Evolutionary conservation across 2,113 vertebrate species (phyloP).

Genomic region (Elachura formosa): DNA sequence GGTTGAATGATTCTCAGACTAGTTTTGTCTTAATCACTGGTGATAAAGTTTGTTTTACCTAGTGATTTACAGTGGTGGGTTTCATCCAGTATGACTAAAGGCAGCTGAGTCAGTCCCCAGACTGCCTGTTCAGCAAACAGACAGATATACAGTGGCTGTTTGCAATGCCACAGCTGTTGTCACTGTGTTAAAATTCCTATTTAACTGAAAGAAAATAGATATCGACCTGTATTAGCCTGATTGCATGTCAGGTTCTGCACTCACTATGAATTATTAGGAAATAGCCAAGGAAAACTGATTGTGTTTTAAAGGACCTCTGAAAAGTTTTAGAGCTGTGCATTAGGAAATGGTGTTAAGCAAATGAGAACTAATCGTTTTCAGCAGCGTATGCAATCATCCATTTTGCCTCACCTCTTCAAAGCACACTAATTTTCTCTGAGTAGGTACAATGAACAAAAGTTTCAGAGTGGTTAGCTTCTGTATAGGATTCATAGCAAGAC

Average conservation of each 20-base stretch:
- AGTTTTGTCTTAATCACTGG: not conserved
- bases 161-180: constrained; percentile 40
- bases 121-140: not conserved
- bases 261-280: constrained; percentile 70
- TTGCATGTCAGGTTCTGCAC: constrained; percentile 57
- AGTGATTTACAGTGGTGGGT: not conserved
- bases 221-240: constrained; percentile 70
- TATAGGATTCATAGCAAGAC: not conserved
- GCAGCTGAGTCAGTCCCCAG: not conserved
- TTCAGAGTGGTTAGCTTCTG: not conserved
- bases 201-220: constrained; percentile 74
- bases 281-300: constrained; percentile 68
- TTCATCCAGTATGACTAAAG: not conserved
- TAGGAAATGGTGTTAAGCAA: constrained; percentile 66
- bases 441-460: constrained; percentile 54
- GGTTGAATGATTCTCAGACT: not conserved
- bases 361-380: constrained; percentile 70
- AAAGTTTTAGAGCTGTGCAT: constrained; percentile 65
- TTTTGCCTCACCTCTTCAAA: constrained; percentile 34
- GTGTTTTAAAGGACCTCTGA: constrained; percentile 67
- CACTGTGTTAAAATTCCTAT: constrained; percentile 67
- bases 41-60: not conserved
- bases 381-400: constrained; percentile 45
- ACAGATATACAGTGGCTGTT: constrained; percentile 11
- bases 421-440: constrained; percentile 52